A percentile compares a stretch with the other conserved stretches of the same genome.
Evolutionary conservation across 2,113 vertebrate genomes (phyloP).

Genomic region (Alethe diademata): DNA sequence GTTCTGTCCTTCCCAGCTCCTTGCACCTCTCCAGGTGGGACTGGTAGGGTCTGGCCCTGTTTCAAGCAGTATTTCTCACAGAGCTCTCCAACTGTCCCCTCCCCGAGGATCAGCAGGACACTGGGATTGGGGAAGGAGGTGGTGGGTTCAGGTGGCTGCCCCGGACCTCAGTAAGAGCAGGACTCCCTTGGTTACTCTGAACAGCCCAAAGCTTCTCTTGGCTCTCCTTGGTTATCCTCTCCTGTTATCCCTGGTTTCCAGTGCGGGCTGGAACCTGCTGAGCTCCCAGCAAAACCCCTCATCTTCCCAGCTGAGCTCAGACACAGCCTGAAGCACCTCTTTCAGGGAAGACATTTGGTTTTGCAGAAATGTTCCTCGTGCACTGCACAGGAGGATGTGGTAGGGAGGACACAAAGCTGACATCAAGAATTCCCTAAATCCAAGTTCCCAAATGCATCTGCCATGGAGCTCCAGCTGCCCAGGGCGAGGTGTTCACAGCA

Average conservation of each 20-base stretch:
- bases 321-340: neutral
- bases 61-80: neutral
- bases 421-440: neutral
- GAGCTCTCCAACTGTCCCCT: neutral
- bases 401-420: neutral
- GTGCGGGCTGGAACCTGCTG: neutral
- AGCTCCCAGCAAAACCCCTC: neutral
- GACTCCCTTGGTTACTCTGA: neutral
- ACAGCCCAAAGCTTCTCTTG: neutral
- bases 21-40: neutral
- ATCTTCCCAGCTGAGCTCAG: neutral
- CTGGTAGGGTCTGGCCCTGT: neutral
- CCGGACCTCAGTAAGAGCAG: neutral
- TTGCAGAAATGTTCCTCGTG: neutral
- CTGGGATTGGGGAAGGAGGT: neutral
- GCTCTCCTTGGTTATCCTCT: neutral
- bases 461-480: neutral
- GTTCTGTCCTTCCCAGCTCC: neutral
- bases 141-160: neutral
- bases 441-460: neutral
- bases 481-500: neutral
- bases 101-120: neutral
- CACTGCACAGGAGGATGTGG: neutral
- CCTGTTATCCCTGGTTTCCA: neutral
- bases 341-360: neutral